Percentiles rank a stretch among this genome's conserved stretches.
Conservation (phyloP, 2,797 vertebrate genomes). For the Lophura swinhoii region DNA sequence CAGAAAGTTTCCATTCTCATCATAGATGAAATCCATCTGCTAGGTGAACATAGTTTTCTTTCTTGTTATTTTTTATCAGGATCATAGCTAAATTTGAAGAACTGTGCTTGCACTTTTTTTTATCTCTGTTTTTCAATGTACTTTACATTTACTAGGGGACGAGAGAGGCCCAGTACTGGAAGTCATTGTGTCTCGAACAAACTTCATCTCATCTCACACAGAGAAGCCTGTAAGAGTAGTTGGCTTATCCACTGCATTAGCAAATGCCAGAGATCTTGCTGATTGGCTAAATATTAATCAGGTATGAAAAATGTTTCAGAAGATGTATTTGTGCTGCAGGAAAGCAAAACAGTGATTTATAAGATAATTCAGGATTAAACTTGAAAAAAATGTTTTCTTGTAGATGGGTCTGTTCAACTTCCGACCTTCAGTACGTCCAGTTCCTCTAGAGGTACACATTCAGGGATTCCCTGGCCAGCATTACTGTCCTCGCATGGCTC, state of each 20-base stretch:
- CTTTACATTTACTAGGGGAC: constrained; percentile 84
- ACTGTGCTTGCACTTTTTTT: neutral
- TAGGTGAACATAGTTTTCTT: constrained; percentile 81
- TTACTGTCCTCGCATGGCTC: constrained; percentile 98
- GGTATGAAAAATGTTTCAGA: constrained; percentile 75
- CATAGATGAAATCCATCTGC: constrained; percentile 97
- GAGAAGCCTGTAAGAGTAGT: constrained; percentile 90
- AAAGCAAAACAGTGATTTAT: neutral
- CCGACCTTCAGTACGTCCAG: constrained; percentile 94
- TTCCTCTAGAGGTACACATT: constrained; percentile 97
- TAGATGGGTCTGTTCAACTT: constrained; percentile 99
- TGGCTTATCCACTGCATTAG: constrained; percentile 96
- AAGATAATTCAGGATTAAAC: constrained; percentile 1
- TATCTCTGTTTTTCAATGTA: constrained; percentile 13
- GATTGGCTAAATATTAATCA: constrained; percentile 96
- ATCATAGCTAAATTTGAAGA: neutral
- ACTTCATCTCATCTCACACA: constrained; percentile 98
- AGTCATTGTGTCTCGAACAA: constrained; percentile 97
- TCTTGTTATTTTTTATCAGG: neutral
- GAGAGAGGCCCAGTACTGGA: constrained; percentile 97
- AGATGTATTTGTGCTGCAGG: neutral
- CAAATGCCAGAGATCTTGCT: constrained; percentile 96
- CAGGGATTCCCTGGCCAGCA: constrained; percentile 97
- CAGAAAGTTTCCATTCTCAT: constrained; percentile 97
- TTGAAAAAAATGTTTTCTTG: constrained; percentile 43